phyloP scores from a whole-genome alignment of 2,888 invertebrate species.

The Pecten maximus region DNA sequence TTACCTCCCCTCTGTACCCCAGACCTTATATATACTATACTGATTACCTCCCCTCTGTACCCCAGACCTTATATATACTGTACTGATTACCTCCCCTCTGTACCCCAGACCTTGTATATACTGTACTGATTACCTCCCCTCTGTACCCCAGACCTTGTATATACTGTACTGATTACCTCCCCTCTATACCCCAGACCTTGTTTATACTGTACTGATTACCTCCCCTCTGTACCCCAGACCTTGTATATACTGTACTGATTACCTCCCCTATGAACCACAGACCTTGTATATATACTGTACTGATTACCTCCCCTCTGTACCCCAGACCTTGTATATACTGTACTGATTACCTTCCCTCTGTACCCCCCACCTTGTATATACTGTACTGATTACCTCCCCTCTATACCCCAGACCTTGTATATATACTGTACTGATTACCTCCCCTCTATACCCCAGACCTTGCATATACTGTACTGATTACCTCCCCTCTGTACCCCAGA shows the following conservation, averaged over 20 bases:
- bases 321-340: too few species aligned
- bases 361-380: too few species aligned
- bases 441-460: background rate
- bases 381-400: background rate
- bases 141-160: background rate
- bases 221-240: too few species aligned
- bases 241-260: too few species aligned
- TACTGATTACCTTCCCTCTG: too few species aligned
- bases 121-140: background rate
- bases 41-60: too few species aligned
- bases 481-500: constrained; percentile 85
- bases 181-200: too few species aligned
- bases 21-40: too few species aligned
- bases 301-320: too few species aligned
- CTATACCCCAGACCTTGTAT: background rate
- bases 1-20: too few species aligned
- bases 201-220: too few species aligned
- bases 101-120: constrained; percentile 77
- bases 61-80: too few species aligned
- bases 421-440: background rate
- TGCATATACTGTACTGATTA: constrained; percentile 77
- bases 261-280: constrained; percentile 84
- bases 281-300: constrained; percentile 39
- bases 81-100: constrained; percentile 84
- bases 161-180: constrained; percentile 48